These are phyloP conservation scores for Scaptomyza polygonia DNA, from an alignment of 2,888 invertebrate genomes.

Conservation along the genomic window DNA sequence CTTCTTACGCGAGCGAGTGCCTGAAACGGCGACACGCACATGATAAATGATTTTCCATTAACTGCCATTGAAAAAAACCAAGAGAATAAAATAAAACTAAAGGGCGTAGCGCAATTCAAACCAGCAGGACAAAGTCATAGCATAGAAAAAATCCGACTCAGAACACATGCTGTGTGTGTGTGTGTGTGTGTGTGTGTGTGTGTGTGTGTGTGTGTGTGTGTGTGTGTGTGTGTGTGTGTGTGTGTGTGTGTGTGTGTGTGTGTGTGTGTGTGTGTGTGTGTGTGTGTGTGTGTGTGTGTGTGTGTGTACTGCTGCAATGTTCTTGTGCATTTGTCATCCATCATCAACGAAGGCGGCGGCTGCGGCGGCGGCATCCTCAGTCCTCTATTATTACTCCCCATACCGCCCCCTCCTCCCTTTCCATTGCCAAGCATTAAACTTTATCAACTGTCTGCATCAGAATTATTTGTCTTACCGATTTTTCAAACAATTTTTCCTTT, in stretches of 20 bases:
- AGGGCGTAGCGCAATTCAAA: constrained; percentile 20
- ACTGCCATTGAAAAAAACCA: constrained; percentile 58
- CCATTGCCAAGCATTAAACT: constrained; percentile 3
- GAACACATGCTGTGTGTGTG: constrained; percentile 30
- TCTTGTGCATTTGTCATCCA: constrained; percentile 70
- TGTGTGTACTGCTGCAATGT: constrained; percentile 34
- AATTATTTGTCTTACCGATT: constrained; percentile 54
- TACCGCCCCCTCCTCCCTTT: not conserved
- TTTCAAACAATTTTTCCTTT: constrained; percentile 30
- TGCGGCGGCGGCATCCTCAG: constrained; percentile 31
- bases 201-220: constrained; percentile 9
- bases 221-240: too few relatives aligned
- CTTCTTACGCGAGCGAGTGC: constrained; percentile 1
- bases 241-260: constrained; percentile 15
- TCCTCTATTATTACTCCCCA: constrained; percentile 8
- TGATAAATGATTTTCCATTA: constrained; percentile 82
- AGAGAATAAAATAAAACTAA: constrained; percentile 15
- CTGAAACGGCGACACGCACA: constrained; percentile 59
- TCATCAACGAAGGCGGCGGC: constrained; percentile 54
- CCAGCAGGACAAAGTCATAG: constrained; percentile 35
- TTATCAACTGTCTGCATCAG: constrained; percentile 44
- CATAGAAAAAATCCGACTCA: constrained; percentile 18
- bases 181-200: constrained; percentile 12
- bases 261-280: constrained; percentile 9
- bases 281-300: constrained; percentile 7